Conservation (phyloP, 2,888 invertebrate species). For the Tortrix viridana region DNA sequence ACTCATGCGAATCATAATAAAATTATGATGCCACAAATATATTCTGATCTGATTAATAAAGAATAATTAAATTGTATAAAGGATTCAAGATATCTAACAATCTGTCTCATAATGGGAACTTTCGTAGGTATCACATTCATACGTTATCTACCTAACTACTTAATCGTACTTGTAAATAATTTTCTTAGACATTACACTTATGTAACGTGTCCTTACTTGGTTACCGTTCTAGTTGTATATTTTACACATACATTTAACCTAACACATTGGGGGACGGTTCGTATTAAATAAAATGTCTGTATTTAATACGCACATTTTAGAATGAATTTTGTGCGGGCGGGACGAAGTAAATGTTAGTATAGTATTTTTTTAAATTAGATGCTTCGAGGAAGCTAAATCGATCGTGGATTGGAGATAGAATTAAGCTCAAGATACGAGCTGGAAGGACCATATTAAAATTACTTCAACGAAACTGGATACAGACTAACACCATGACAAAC, state of each 20-base stretch:
- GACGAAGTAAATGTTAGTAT: constrained; percentile 10
- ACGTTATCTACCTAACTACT: constrained; percentile 34
- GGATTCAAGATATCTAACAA: constrained; percentile 20
- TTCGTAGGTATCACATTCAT: constrained; percentile 36
- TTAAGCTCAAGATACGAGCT: background rate
- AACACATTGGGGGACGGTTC: constrained; percentile 37
- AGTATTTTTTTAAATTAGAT: constrained; percentile 7
- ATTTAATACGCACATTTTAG: constrained; percentile 11
- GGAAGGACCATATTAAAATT: background rate
- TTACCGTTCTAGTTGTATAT: constrained; percentile 35
- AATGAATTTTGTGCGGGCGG: constrained; percentile 22
- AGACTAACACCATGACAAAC: too few relatives aligned
- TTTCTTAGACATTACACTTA: constrained; percentile 18
- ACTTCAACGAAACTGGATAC: background rate
- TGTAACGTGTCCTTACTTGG: constrained; percentile 24
- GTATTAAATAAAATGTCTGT: constrained; percentile 33
- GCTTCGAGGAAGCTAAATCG: constrained; percentile 1
- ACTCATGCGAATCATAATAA: too few relatives aligned
- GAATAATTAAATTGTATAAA: background rate
- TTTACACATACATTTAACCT: constrained; percentile 27
- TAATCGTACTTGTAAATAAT: constrained; percentile 34
- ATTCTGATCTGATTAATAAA: background rate
- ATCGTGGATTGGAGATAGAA: constrained; percentile 5
- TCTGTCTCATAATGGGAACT: constrained; percentile 24
- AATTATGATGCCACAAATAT: too few relatives aligned